Evolutionary conservation across 2,797 vertebrate genomes (phyloP), one percentile per base, ranked within the genome.

Genomic region (Halcyon smyrnensis): DNA sequence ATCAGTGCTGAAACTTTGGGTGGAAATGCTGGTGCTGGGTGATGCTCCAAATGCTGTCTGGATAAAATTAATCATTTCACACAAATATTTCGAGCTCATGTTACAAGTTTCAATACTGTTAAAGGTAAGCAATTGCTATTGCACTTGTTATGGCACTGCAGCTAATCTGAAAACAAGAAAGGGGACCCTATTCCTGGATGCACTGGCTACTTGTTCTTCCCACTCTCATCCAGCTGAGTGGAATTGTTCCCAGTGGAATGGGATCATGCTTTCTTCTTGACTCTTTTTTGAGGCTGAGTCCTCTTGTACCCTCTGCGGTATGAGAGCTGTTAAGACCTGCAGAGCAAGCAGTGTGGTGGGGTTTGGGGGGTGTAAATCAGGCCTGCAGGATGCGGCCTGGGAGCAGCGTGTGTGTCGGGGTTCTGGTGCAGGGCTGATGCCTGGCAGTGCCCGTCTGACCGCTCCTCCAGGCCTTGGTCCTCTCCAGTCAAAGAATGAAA

Each of bases 81-180:
- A 85, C 86, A 84, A 94, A 89, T 50, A 95, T 88, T 94, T 93
- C 53, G 30, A 84, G 90, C 89, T 97, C 83, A 54, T 19, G 59
- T 96, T 96, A 68, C 48, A 10, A 32, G 43, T 74, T 94, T 96
- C 80, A 64, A 36, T 94, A 53, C 39, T 89, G 69, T 62, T 85
- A 57, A 45, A 51, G 39, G 5, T 45, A 83, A 92, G 83, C 32
- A 60, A 59, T 50, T 39, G 37, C 37, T 39, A 39, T 39, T 39
- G 37, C 37, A 39, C 37, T 39, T 39, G 4, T 87, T 80, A 45
- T 1, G 6, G 41, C n/a, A 34, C 48, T 59, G 59, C 23, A 65
- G 51, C 46, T 36, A 48, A n/a, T 10, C n/a, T 86, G 69, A 23
- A 67, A 91, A 88, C 32, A 56, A 79, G 91, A 41, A 74, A 19